Evolutionary conservation across 1,140 invertebrate genomes (phyloP).

Genomic region (Tetramorium alpestre): DNA sequence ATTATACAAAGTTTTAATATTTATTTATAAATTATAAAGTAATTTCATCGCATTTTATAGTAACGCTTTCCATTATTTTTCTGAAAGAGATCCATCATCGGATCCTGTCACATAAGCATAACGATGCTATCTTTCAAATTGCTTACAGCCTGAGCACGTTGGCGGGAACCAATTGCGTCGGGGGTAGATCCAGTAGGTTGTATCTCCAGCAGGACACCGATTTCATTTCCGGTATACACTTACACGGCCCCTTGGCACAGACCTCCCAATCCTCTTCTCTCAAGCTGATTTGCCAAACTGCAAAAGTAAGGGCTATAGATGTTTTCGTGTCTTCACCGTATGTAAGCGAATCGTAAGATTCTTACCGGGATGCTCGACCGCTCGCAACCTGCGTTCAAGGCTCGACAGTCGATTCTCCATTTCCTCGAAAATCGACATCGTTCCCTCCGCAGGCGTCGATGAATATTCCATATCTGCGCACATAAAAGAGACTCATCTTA

Average conservation of each 20-base stretch:
- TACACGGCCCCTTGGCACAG: constrained; percentile 90
- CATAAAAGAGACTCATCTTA: constrained; percentile 14
- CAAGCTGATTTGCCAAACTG: constrained; percentile 89
- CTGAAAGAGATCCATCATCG: background rate
- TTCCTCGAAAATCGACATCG: constrained; percentile 70
- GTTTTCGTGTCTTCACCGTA: background rate
- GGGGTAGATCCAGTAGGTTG: constrained; percentile 88
- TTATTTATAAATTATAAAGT: background rate
- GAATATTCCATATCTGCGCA: constrained; percentile 50
- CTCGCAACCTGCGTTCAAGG: constrained; percentile 89
- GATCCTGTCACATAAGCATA: background rate
- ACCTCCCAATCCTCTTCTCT: constrained; percentile 89
- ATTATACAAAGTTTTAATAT: background rate
- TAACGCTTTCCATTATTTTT: background rate
- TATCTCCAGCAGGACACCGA: constrained; percentile 91
- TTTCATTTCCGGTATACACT: constrained; percentile 88
- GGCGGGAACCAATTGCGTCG: constrained; percentile 89
- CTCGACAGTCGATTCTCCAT: constrained; percentile 79
- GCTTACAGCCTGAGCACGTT: constrained; percentile 90
- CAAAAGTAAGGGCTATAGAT: background rate
- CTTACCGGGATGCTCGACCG: constrained; percentile 90
- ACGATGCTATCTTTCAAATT: background rate
- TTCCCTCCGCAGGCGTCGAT: constrained; percentile 16
- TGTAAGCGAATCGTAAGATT: background rate
- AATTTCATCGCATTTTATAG: background rate